Evolutionary conservation across 2,888 invertebrate species (phyloP).

Genomic region (Nymphalis c-album): DNA sequence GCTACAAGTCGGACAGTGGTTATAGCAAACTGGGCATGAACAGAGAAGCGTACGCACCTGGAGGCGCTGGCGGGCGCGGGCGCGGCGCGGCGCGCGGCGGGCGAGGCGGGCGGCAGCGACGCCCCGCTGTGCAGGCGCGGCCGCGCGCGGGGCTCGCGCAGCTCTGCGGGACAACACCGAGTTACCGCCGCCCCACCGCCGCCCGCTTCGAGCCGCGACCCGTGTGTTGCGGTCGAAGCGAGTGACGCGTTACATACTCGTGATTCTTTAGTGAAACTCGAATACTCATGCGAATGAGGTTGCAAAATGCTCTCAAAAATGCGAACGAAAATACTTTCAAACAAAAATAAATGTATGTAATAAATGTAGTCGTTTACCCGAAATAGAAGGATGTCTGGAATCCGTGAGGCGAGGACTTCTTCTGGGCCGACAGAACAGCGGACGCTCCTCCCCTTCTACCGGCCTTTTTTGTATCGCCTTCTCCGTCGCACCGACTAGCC

Average conservation of each 20-base stretch:
- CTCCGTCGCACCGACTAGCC: conserved; percentile 90
- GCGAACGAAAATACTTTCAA: conserved; percentile 1
- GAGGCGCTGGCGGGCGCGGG: conserved; percentile 39
- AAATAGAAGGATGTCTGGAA: conserved; percentile 88
- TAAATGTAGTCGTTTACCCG: conserved; percentile 75
- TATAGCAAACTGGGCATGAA: not conserved
- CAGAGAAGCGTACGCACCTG: conserved; percentile 46
- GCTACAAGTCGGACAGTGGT: not conserved
- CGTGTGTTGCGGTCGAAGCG: not conserved
- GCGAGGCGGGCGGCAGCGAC: conserved; percentile 80
- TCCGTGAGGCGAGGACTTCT: conserved; percentile 90
- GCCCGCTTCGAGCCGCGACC: not conserved
- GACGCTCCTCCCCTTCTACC: conserved; percentile 88
- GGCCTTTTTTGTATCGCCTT: conserved; percentile 89
- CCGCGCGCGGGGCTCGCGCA: conserved; percentile 71
- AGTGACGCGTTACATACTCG: not conserved
- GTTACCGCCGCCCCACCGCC: not conserved
- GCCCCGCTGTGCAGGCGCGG: conserved; percentile 94
- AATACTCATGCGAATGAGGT: not conserved
- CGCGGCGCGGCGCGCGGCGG: conserved; percentile 77
- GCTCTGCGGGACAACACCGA: conserved; percentile 35
- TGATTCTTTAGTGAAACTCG: not conserved
- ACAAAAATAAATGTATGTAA: conserved; percentile 4
- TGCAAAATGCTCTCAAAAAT: conserved; percentile 30
- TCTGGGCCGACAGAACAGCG: conserved; percentile 91